Percentiles rank a stretch among this genome's conserved stretches.
Conservation (phyloP, 2,113 vertebrate species). For the Anguilla rostrata region DNA sequence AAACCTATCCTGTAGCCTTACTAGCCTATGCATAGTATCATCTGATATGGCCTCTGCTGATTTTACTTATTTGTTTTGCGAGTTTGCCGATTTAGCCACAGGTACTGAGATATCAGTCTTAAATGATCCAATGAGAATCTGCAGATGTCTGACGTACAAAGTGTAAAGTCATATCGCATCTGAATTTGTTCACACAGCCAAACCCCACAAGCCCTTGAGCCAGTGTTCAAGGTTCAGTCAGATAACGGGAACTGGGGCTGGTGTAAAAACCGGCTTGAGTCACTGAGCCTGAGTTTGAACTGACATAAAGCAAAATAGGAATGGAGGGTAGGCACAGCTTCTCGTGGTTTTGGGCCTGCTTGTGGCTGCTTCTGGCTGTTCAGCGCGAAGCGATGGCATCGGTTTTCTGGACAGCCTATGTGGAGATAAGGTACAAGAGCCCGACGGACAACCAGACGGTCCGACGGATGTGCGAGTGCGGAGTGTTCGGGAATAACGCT, state of each 20-base stretch:
- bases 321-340: neutral
- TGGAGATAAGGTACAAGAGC: constrained; percentile 9
- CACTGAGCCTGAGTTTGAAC: too few species aligned
- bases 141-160: neutral
- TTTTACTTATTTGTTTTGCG: neutral
- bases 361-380: neutral
- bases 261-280: constrained; percentile 31
- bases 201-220: neutral
- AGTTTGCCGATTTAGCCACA: neutral
- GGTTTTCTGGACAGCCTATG: constrained; percentile 14
- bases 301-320: constrained; percentile 7
- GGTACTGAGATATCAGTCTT: neutral
- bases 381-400: neutral
- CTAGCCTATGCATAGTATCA: neutral
- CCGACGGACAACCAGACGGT: neutral
- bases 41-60: neutral
- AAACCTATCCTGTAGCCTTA: neutral
- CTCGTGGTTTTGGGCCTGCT: neutral
- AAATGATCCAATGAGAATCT: neutral
- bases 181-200: constrained; percentile 1
- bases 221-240: constrained; percentile 36
- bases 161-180: constrained; percentile 2
- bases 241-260: constrained; percentile 57
- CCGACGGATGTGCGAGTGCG: constrained; percentile 24
- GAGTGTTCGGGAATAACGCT: constrained; percentile 58